A percentile compares a stretch with the other conserved stretches of the same genome.
Conservation (phyloP, 1,140 invertebrate species). For the Matsumurasca onukii region DNA sequence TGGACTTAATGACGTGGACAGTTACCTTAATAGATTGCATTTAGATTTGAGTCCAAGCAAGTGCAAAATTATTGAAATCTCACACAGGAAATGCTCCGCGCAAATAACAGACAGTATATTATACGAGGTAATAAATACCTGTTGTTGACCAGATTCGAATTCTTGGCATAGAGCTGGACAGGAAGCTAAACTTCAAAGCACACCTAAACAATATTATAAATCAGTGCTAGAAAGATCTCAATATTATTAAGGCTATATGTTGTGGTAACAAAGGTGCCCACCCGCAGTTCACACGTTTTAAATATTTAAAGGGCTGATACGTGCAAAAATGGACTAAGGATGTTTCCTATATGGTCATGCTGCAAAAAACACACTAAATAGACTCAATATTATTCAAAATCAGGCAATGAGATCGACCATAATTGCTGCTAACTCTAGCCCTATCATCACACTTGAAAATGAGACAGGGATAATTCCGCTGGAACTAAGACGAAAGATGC, state of each 20-base stretch:
- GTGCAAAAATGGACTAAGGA: too few relatives aligned
- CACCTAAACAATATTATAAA: neutral
- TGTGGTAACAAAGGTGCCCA: neutral
- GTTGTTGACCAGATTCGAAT: neutral
- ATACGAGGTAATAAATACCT: neutral
- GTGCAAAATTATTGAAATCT: neutral
- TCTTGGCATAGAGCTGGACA: too few relatives aligned
- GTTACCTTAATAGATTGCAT: neutral
- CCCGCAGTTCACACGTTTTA: neutral
- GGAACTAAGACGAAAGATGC: neutral
- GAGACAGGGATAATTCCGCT: neutral
- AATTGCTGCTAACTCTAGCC: neutral
- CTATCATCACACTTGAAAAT: too few relatives aligned
- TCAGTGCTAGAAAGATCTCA: neutral
- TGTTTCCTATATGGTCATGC: conserved; percentile 4
- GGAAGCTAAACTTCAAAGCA: too few relatives aligned
- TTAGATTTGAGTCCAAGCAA: conserved; percentile 9
- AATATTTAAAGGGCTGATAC: neutral
- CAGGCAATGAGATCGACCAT: neutral
- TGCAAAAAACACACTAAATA: neutral
- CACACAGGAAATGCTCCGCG: neutral
- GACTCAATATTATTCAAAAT: neutral
- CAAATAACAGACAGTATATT: neutral
- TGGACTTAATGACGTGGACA: neutral
- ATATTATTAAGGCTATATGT: neutral